A percentile compares a stretch with the other conserved stretches of the same genome.
Evolutionary conservation across 2,888 invertebrate species (phyloP).

Genomic region (Cheilosia scutellata): DNA sequence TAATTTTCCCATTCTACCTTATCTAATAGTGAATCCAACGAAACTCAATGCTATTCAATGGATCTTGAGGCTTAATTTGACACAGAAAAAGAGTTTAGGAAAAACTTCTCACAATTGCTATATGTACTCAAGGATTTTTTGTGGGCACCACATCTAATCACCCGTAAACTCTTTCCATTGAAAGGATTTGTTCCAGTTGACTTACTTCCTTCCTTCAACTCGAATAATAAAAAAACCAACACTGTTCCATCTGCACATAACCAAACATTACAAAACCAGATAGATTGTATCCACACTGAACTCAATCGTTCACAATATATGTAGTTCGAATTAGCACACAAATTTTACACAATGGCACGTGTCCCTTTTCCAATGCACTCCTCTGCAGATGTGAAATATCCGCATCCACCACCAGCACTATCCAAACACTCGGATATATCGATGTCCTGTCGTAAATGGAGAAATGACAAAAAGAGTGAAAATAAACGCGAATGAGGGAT

Average conservation of each 20-base stretch:
- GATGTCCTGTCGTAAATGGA: conserved; percentile 31
- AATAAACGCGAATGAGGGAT: conserved; percentile 41
- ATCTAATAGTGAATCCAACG: too few species aligned
- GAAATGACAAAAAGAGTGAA: conserved; percentile 18
- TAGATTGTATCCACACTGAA: conserved; percentile 10
- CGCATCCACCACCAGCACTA: conserved; percentile 9
- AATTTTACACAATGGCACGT: conserved; percentile 51
- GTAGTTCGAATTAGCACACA: conserved; percentile 49
- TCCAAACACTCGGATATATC: background rate
- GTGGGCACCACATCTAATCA: background rate
- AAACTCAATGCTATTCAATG: too few species aligned
- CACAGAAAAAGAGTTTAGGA: too few species aligned
- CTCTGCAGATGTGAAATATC: conserved; percentile 8
- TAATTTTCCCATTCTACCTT: too few species aligned
- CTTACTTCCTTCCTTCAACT: conserved; percentile 20
- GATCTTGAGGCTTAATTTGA: too few species aligned
- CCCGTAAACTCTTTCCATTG: background rate
- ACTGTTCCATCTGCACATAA: conserved; percentile 35
- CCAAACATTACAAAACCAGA: conserved; percentile 35
- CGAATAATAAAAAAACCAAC: background rate
- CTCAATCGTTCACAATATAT: conserved; percentile 1
- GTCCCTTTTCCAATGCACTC: conserved; percentile 35
- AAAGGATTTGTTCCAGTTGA: too few species aligned
- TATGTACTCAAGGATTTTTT: background rate
- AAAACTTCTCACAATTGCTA: too few species aligned